Evolutionary conservation across 2,888 invertebrate species (phyloP), one percentile per base, ranked within the genome.

Genomic region (Tridacna crocea): DNA sequence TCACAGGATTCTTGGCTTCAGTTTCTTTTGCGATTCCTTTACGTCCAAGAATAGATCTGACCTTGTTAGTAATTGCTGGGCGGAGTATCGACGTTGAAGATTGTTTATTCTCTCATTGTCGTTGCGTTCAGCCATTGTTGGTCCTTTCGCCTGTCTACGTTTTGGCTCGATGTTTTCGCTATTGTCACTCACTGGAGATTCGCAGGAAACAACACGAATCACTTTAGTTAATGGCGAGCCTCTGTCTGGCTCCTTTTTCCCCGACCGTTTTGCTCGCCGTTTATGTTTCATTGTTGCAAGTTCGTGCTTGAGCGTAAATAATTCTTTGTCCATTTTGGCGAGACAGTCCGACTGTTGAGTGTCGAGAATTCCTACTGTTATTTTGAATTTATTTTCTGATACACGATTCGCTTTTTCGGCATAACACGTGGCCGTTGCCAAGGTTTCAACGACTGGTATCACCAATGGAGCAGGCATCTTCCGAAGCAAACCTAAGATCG

Each of bases 271-370:
- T 17, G 51, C 66, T 27, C 70, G 61, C n/a, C 70, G 68, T 48
- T 48, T 76, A 26, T 73, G 77, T 61, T 82, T 82, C 36, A 80
- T 76, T 36, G 78, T 36, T n/a, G 76, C 63, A 8, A 85, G 72
- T 75, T 80, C 85, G 61, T 80, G 70, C 72, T 85, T 85, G 3
- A 85, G 66, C 22, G 79, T 79, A 47, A 74, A 77, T 82, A 85
- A 78, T 51, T 85, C 85, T 72, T 85, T 85, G 55, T 79, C 78
- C 82, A 85, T 82, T 61, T 82, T 85, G 22, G 80, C 85, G 22
- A 80, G 19, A 0, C 68, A 77, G 46, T 80, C 76, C 22, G 72
- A 75, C 19, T 80, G 70, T 51, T 82, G 77, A n/a, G 24, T 55
- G 19, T 78, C 73, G 60, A 85, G 65, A 11, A 78, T 74, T 36